A percentile compares a stretch with the other conserved stretches of the same genome.
These are phyloP conservation scores for Lindbergichthys nudifrons DNA, from an alignment of 2,797 vertebrate genomes.

Conservation along the genomic window DNA sequence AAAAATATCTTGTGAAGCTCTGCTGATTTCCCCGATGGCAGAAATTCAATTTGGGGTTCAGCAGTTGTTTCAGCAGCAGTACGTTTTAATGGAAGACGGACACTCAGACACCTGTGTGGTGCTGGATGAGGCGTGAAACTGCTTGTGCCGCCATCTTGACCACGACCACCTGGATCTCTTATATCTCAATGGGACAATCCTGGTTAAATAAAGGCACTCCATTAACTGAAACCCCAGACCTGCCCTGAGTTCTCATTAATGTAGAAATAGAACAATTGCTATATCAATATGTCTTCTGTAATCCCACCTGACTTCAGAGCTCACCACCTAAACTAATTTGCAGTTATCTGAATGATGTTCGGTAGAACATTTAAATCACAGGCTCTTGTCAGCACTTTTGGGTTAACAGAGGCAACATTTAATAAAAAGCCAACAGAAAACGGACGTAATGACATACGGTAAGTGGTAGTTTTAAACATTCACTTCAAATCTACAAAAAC, in stretches of 20 bases:
- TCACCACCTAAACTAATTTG: constrained; percentile 31
- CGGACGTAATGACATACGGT: not conserved
- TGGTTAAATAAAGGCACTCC: constrained; percentile 8
- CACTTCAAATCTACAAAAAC: constrained; percentile 1
- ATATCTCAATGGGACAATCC: too few species aligned
- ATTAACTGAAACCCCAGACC: constrained; percentile 55
- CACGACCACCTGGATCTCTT: too few species aligned
- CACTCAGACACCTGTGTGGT: constrained; percentile 28
- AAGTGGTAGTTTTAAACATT: not conserved
- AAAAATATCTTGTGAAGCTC: not conserved
- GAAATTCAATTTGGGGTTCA: constrained; percentile 60
- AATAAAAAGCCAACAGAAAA: not conserved
- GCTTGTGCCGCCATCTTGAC: too few species aligned
- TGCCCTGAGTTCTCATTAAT: constrained; percentile 45
- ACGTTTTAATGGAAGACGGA: constrained; percentile 55
- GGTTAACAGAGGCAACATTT: not conserved
- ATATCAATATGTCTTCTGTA: constrained; percentile 43
- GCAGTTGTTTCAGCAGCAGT: constrained; percentile 47
- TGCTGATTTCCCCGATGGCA: constrained; percentile 56
- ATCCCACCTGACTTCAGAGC: constrained; percentile 32
- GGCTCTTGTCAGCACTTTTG: not conserved
- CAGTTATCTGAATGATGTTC: constrained; percentile 22
- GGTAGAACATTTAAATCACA: constrained; percentile 28
- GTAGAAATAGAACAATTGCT: constrained; percentile 33
- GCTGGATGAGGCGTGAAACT: constrained; percentile 28